phyloP scores from a whole-genome alignment of 2,797 vertebrate species.

The Buphagus erythrorhynchus region DNA sequence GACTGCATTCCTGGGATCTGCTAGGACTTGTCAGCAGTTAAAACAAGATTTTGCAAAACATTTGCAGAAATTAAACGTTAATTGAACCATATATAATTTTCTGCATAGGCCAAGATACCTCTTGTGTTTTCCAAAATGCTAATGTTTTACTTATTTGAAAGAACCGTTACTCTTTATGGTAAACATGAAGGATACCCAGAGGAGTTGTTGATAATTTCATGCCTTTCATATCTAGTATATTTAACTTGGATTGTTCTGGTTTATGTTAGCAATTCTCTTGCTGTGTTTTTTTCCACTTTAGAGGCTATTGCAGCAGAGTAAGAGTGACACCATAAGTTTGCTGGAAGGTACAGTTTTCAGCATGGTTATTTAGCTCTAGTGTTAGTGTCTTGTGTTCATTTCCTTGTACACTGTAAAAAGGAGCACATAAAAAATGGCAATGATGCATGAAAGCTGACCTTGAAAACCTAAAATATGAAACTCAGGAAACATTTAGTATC shows the following conservation, averaged over 20 bases:
- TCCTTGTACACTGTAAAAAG: background rate
- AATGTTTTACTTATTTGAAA: background rate
- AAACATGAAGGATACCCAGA: background rate
- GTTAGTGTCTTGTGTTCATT: background rate
- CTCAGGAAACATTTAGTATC: background rate
- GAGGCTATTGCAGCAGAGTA: background rate
- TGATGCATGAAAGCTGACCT: conserved; percentile 7
- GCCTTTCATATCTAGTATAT: background rate
- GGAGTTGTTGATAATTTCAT: background rate
- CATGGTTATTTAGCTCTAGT: background rate
- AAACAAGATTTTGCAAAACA: background rate
- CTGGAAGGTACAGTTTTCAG: conserved; percentile 31
- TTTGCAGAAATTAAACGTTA: background rate
- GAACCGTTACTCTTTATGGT: background rate
- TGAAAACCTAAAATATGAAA: background rate
- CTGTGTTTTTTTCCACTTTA: background rate
- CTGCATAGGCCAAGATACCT: background rate
- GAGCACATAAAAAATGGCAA: background rate
- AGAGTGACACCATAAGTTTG: conserved; percentile 38
- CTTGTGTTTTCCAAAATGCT: background rate
- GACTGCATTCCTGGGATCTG: background rate
- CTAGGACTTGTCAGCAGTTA: background rate
- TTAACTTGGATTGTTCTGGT: background rate
- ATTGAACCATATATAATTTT: background rate
- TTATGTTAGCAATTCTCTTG: background rate